Evolutionary conservation across 1,140 invertebrate species (phyloP), one percentile per base, ranked within the genome.

Genomic region (Phocides pigmalion): DNA sequence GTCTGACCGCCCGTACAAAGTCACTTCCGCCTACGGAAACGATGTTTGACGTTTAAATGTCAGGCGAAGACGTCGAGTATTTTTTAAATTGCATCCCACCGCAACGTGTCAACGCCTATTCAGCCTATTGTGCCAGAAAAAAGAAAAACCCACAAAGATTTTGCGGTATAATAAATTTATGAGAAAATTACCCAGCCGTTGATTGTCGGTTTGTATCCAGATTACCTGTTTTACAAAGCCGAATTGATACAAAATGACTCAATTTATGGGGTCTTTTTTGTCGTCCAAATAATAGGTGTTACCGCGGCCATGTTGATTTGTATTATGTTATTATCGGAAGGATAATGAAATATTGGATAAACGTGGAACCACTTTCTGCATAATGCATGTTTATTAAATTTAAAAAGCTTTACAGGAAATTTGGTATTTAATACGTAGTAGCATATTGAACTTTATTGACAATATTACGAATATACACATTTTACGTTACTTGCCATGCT

Each of bases 81-180:
- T 75, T 79, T 83, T 74, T 72, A 79, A 86, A 87, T 82, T 81
- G 73, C 71, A 72, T 73, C 63, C 68, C 64, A 78, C 81, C 77
- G 76, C 81, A 84, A 79, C 79, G 76, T 81, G 86, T 90, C 86
- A 89, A 84, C 88, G 81, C 80, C 79, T 80, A 83, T 87, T 87
- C 75, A 74, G 70, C 56, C 76, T 73, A 82, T 84, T 82, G 75
- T 83, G 64, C 67, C 68, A 74, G 71, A 81, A 85, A 78, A 82
- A 75, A 77, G 64, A 70, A 74, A 81, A 77, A 74, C 68, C 81
- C 66, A 81, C 80, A 83, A 84, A 79, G 75, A 77, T 74, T 74
- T 82, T 81, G 81, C 72, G 80, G 87, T 87, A 77, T 79, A 75
- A 88, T 81, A 86, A 82, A 82, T 86, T 88, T 83, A 82, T 85